Conservation (phyloP, 2,113 vertebrate genomes). For the Pimephales promelas region DNA sequence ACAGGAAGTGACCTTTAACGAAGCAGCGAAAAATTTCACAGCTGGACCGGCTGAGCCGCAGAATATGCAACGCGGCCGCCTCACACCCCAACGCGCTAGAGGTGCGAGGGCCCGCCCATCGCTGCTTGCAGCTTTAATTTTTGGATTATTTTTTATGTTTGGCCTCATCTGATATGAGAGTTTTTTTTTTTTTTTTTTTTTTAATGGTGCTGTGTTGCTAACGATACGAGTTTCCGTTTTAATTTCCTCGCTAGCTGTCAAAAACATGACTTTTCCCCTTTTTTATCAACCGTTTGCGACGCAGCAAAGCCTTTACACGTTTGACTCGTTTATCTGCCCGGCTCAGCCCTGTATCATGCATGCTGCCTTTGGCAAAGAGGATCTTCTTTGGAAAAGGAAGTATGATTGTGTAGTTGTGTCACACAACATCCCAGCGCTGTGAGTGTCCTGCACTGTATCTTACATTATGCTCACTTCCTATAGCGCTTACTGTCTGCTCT, state of each 20-base stretch:
- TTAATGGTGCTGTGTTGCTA: conserved; percentile 4
- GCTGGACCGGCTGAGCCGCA: too few species aligned
- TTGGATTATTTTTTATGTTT: not conserved
- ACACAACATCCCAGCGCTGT: conserved; percentile 95
- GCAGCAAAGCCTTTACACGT: conserved; percentile 13
- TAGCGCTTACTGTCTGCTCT: conserved; percentile 89
- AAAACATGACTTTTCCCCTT: not conserved
- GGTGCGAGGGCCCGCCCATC: too few species aligned
- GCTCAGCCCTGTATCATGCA: conserved; percentile 85
- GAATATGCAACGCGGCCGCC: too few species aligned
- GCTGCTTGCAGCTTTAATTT: too few species aligned
- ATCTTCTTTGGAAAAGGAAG: conserved; percentile 84
- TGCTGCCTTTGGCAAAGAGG: conserved; percentile 81
- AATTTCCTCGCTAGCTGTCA: not conserved
- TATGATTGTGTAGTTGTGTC: conserved; percentile 95
- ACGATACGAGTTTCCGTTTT: not conserved
- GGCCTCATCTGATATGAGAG: not conserved
- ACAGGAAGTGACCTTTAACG: too few species aligned
- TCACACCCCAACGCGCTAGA: too few species aligned
- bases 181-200: too few species aligned
- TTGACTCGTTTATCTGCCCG: conserved; percentile 2
- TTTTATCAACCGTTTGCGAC: not conserved
- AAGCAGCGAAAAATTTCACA: too few species aligned
- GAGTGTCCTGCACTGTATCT: conserved; percentile 93
- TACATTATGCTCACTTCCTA: conserved; percentile 95